phyloP scores from a whole-genome alignment of 2,888 invertebrate species.

The Lutraria lutraria region DNA sequence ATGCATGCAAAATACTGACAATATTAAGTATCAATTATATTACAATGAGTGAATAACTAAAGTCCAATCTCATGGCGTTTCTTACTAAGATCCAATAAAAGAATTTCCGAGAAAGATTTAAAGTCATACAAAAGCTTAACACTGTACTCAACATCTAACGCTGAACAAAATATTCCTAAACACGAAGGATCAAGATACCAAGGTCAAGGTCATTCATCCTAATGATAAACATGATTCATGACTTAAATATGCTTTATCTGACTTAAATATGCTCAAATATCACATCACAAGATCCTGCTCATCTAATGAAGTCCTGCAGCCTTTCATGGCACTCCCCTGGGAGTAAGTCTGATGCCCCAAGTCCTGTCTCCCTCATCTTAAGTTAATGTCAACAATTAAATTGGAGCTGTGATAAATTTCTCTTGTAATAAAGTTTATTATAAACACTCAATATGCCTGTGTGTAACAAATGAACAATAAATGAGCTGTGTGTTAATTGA shows the following conservation, averaged over 20 bases:
- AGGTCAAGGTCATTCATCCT: not conserved
- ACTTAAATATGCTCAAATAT: no score
- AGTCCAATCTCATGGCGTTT: no score
- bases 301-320: not conserved
- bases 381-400: not conserved
- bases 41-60: no score
- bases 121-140: not conserved
- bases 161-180: not conserved
- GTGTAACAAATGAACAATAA: no score
- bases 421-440: no score
- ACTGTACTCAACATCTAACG: not conserved
- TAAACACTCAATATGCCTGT: no score
- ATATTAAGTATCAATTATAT: no score
- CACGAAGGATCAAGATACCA: not conserved
- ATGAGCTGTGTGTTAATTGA: no score
- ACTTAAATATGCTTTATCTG: conserved; percentile 6
- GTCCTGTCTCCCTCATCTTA: not conserved
- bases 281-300: no score
- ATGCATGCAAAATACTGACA: no score
- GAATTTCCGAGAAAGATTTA: no score
- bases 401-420: not conserved
- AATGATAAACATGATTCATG: not conserved
- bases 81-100: no score
- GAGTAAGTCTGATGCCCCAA: not conserved
- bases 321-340: not conserved